phyloP scores from a whole-genome alignment of 2,113 vertebrate species.

The Hyaena hyaena region DNA sequence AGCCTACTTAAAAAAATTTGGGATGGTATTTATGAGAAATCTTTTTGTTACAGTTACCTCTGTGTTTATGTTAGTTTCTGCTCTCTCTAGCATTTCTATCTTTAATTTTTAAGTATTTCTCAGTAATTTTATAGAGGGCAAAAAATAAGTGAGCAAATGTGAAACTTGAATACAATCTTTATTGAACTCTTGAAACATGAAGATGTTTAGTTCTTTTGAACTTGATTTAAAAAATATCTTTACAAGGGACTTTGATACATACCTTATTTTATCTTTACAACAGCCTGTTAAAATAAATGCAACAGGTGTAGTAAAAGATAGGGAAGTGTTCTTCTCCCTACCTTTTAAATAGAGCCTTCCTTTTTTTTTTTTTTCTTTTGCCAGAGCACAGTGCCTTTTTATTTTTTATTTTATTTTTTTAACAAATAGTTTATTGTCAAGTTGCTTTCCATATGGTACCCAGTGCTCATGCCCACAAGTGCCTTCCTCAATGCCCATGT shows the following conservation, averaged over 20 bases:
- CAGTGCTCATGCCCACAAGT: no score
- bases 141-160: slow-evolving; percentile 31
- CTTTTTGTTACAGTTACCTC: slow-evolving; percentile 28
- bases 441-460: no score
- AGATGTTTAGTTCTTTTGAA: slow-evolving; percentile 42
- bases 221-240: slow-evolving; percentile 51
- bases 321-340: slow-evolving; percentile 14
- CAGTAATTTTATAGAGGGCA: background rate
- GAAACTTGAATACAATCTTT: slow-evolving; percentile 52
- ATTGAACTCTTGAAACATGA: slow-evolving; percentile 10
- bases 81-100: slow-evolving; percentile 21
- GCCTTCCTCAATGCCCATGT: no score
- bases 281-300: slow-evolving; percentile 27
- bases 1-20: slow-evolving; percentile 17
- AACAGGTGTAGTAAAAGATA: slow-evolving; percentile 4
- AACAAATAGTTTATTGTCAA: no score
- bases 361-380: background rate
- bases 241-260: slow-evolving; percentile 16
- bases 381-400: no score
- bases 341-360: slow-evolving; percentile 51
- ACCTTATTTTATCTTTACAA: slow-evolving; percentile 57
- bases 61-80: slow-evolving; percentile 33
- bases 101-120: slow-evolving; percentile 56
- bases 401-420: no score
- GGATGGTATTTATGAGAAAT: slow-evolving; percentile 49